A percentile compares a stretch with the other conserved stretches of the same genome.
Evolutionary conservation across 23 tunicate species (phyloP).

Genomic region (Halocynthia aurantium): DNA sequence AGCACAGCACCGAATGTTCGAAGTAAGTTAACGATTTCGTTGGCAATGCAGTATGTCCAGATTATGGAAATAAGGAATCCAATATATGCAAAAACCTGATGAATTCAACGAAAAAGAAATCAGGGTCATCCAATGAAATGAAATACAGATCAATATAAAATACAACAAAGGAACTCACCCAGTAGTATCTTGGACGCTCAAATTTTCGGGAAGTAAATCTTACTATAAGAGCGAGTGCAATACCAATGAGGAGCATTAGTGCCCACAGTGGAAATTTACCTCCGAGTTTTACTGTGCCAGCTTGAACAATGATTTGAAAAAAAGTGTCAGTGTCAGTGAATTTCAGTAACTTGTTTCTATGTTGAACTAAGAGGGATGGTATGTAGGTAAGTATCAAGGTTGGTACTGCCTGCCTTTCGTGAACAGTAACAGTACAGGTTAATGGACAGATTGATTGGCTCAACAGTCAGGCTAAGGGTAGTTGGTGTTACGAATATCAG

Average conservation of each 20-base stretch:
- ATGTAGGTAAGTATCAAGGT: too few relatives aligned
- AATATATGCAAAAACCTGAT: constrained; percentile 73
- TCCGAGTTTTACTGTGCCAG: constrained; percentile 30
- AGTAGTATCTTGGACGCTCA: constrained; percentile 41
- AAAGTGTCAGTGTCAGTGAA: too few relatives aligned
- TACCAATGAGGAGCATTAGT: constrained; percentile 48
- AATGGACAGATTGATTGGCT: too few relatives aligned
- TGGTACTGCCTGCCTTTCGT: too few relatives aligned
- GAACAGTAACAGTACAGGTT: too few relatives aligned
- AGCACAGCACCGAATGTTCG: constrained; percentile 81
- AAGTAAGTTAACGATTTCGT: constrained; percentile 81
- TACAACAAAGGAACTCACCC: constrained; percentile 24
- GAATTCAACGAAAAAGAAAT: not conserved
- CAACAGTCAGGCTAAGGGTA: too few relatives aligned
- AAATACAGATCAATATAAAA: too few relatives aligned
- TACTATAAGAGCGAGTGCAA: constrained; percentile 19
- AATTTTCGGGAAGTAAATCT: constrained; percentile 44
- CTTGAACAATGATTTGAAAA: constrained; percentile 14
- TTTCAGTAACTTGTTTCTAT: too few relatives aligned
- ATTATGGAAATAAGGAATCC: constrained; percentile 72
- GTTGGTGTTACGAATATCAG: too few relatives aligned
- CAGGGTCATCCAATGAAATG: not conserved
- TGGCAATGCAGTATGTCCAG: constrained; percentile 79
- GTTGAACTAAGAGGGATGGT: too few relatives aligned
- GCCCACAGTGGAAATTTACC: constrained; percentile 77